Conservation (phyloP, 1,140 invertebrate species). For the Drosophila teissieri region DNA sequence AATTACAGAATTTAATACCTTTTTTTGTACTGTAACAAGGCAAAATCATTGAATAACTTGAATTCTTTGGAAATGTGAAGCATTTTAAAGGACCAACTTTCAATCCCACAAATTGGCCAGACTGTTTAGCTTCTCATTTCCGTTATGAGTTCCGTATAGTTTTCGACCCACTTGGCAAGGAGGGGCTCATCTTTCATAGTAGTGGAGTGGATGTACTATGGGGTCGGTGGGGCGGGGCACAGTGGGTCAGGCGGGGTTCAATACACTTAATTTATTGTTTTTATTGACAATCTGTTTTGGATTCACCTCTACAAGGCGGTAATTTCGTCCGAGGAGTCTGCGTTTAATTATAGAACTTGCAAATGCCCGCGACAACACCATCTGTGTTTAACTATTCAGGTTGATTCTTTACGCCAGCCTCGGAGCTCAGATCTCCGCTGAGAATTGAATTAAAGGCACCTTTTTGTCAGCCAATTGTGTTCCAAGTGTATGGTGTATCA, state of each 20-base stretch:
- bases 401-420: conserved; percentile 4
- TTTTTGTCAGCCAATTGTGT: conserved; percentile 49
- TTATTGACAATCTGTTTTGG: conserved; percentile 45
- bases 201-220: background rate
- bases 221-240: background rate
- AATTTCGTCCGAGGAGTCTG: conserved; percentile 25
- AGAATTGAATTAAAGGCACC: conserved; percentile 42
- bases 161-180: background rate
- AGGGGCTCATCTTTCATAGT: conserved; percentile 1
- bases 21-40: no score
- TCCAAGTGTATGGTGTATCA: conserved; percentile 13
- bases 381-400: conserved; percentile 38
- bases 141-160: background rate
- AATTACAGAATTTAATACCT: no score
- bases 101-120: conserved; percentile 1
- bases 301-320: conserved; percentile 7
- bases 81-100: background rate
- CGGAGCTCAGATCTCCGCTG: conserved; percentile 1
- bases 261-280: conserved; percentile 36
- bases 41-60: no score
- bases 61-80: no score
- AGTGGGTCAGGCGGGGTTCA: conserved; percentile 42
- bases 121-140: background rate
- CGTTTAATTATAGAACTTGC: conserved; percentile 40
- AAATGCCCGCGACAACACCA: conserved; percentile 10